Base-by-base conservation (phyloP, 2,888 invertebrate species). In the Eustalomyia histrio region DNA sequence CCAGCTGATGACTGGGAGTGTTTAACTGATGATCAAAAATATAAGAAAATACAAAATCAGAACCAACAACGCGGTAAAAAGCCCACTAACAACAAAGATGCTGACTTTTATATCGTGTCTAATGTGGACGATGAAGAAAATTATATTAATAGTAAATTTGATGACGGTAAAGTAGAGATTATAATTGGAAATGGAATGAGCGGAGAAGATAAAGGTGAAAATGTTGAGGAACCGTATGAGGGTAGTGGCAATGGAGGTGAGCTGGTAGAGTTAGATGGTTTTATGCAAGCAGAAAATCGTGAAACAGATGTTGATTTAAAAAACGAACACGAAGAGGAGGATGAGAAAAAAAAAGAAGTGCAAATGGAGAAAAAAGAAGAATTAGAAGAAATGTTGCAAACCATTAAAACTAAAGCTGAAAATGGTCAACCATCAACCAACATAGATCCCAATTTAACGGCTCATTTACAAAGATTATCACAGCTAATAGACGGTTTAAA, bases 1-100 rank as follows among this genome's bases (percentile, higher is more conserved):
- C 90, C 91, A 4, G 90, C 86, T n/a, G 90, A 91, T 35, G 89
- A 91, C 69, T 91, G 91, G 91, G 91, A 91, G 61, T 91, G 91
- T 80, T 80, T 85, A 9, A 83, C 87, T 4, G 85, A 85, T 1
- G 89, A 88, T 1, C 52, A 39, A 17, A 69, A 39, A 63, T 10
- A 18, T 8, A 64, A 58, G 3, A 50, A 33, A 24, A 57, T 43
- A 43, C 12, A 10, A 16, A 47, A 21, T 16, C n/a, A 16, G 16
- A 43, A n/a, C 7, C n/a, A 47, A 50, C 16, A 64, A 71, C 16
- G 8, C 9, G 16, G 6, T 17, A 60, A 21, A 39, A 71, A 60
- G 9, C 24, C 39, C 10, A 63, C 21, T 39, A 50, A 57, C 1
- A 82, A 61, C 17, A 79, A 71, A 18, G 83, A 87, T 58, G 69